These are phyloP conservation scores for Crocallis elinguaria DNA, from an alignment of 2,888 invertebrate genomes.

Conservation along the genomic window DNA sequence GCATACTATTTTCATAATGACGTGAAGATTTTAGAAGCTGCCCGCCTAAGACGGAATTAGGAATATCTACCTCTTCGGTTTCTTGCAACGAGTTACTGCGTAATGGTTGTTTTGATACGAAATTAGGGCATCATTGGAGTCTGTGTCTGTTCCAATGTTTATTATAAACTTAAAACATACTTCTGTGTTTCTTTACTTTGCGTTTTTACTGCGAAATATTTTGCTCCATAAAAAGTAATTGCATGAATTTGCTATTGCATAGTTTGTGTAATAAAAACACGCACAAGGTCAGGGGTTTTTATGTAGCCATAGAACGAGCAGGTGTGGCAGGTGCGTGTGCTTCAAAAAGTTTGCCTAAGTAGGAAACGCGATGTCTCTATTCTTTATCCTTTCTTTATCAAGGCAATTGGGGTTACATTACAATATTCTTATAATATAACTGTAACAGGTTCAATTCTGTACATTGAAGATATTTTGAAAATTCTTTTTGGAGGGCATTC, in stretches of 20 bases:
- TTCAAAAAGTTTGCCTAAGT: slow-evolving; percentile 9
- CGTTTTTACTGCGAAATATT: not conserved
- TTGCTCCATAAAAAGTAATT: not conserved
- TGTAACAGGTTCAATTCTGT: too few species aligned
- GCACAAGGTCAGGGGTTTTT: slow-evolving; percentile 7
- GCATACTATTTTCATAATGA: slow-evolving; percentile 72
- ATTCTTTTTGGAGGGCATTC: too few species aligned
- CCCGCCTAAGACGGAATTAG: slow-evolving; percentile 21
- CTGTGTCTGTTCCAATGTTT: too few species aligned
- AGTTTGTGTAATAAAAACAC: slow-evolving; percentile 12
- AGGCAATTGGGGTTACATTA: too few species aligned
- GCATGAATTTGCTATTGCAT: slow-evolving; percentile 5
- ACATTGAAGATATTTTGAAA: too few species aligned
- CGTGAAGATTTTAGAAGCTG: slow-evolving; percentile 48
- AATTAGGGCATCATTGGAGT: not conserved
- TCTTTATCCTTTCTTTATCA: not conserved
- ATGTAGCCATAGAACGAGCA: slow-evolving; percentile 12
- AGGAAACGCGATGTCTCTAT: slow-evolving; percentile 17
- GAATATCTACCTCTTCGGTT: not conserved
- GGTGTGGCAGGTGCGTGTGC: slow-evolving; percentile 33
- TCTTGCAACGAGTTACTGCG: not conserved
- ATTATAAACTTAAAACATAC: too few species aligned
- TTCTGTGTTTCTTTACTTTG: too few species aligned
- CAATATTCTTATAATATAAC: too few species aligned
- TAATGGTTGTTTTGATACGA: too few species aligned